Conservation (phyloP, 2,888 invertebrate genomes). For the Cylindroiulus punctatus region DNA sequence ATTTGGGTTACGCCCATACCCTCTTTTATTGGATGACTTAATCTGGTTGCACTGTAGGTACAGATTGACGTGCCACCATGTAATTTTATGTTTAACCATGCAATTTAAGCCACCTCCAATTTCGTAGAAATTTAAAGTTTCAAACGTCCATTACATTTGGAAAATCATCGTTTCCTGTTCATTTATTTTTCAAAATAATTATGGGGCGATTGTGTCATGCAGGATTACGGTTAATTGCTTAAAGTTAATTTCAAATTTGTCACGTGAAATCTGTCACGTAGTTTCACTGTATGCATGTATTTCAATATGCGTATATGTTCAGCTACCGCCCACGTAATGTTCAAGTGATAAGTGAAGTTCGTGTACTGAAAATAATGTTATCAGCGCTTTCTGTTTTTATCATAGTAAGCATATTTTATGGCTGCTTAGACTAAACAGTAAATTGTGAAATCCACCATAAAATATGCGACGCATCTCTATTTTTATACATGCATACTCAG, state of each 20-base stretch:
- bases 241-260: neutral
- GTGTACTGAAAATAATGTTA: neutral
- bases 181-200: neutral
- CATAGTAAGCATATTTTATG: neutral
- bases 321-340: neutral
- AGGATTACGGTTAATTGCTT: neutral
- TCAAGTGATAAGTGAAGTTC: neutral
- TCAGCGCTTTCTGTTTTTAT: neutral
- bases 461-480: neutral
- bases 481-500: neutral
- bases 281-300: neutral
- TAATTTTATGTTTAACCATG: too few species aligned
- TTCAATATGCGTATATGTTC: neutral
- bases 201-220: neutral
- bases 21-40: too few species aligned
- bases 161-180: neutral
- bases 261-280: slow-evolving; percentile 16
- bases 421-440: neutral
- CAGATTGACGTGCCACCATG: too few species aligned
- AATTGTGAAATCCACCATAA: neutral
- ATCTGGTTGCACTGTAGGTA: too few species aligned
- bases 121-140: too few species aligned
- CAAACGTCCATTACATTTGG: too few species aligned
- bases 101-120: too few species aligned
- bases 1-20: too few species aligned